Conservation (phyloP, 2,113 vertebrate genomes). For the Colinus virginianus region DNA sequence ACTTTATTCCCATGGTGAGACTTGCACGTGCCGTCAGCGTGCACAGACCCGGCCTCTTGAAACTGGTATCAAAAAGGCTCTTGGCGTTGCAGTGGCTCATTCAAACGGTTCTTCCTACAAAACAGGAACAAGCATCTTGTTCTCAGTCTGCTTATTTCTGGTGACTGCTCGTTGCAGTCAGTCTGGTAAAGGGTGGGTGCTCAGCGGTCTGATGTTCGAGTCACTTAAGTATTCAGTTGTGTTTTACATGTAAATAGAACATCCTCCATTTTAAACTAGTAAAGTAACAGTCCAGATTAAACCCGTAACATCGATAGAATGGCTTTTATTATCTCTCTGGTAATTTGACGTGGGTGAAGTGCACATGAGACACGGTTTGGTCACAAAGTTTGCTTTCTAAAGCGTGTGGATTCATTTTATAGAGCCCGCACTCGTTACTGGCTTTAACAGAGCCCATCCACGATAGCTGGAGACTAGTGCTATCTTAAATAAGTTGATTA, state of each 20-base stretch:
- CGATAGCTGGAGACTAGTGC: neutral
- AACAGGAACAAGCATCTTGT: neutral
- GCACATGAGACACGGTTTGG: fast-evolving
- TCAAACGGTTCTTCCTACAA: neutral
- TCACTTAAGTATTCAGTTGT: neutral
- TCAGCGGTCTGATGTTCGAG: neutral
- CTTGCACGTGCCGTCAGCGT: fast-evolving
- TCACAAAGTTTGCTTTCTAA: fast-evolving
- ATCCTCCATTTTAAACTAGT: neutral
- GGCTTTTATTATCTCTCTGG: neutral
- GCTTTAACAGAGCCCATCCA: neutral
- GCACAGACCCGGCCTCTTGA: neutral
- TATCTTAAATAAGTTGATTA: slow-evolving; percentile 39
- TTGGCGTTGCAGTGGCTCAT: fast-evolving
- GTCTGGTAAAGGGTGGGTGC: neutral
- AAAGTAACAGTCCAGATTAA: slow-evolving; percentile 22
- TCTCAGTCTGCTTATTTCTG: neutral
- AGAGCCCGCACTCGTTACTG: neutral
- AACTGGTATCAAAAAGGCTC: neutral
- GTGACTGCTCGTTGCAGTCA: neutral
- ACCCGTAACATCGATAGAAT: neutral
- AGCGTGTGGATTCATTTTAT: neutral
- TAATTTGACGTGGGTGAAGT: neutral
- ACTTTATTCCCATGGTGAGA: fast-evolving
- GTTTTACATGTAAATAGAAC: neutral